Evolutionary conservation across 1,140 invertebrate species (phyloP).

Genomic region (Dendrolimus kikuchii): DNA sequence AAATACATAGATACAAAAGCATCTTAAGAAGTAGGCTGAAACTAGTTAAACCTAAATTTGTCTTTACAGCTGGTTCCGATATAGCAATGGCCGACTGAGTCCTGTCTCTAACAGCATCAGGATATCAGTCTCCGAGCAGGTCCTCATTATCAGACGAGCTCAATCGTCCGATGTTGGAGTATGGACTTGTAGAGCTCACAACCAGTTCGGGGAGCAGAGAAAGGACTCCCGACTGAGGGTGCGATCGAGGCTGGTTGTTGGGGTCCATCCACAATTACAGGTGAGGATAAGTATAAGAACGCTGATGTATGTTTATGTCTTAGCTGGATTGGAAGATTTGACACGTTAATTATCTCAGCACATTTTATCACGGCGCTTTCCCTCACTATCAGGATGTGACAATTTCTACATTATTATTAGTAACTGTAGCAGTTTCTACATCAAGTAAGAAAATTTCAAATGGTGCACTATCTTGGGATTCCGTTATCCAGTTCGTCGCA

Average conservation of each 20-base stretch:
- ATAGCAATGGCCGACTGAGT: conserved; percentile 73
- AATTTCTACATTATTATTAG: too few species aligned
- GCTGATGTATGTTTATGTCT: too few species aligned
- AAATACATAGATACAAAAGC: too few species aligned
- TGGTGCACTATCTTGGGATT: too few species aligned
- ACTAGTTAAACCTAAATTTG: not conserved
- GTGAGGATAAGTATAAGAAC: conserved; percentile 22
- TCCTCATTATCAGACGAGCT: conserved; percentile 78
- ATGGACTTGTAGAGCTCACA: conserved; percentile 75
- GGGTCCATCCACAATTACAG: conserved; percentile 73
- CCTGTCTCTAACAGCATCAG: conserved; percentile 75
- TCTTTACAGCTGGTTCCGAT: conserved; percentile 75
- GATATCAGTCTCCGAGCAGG: conserved; percentile 75
- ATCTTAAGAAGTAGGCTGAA: not conserved
- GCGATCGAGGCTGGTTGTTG: conserved; percentile 70
- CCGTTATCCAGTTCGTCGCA: too few species aligned
- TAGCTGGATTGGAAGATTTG: too few species aligned
- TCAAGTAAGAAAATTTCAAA: too few species aligned
- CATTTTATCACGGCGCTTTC: too few species aligned
- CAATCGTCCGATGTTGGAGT: conserved; percentile 80
- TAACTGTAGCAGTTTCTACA: too few species aligned
- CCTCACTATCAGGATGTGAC: too few species aligned
- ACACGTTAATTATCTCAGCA: too few species aligned
- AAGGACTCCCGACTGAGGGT: conserved; percentile 72
- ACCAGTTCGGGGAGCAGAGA: conserved; percentile 74